Evolutionary conservation across 2,797 vertebrate species (phyloP).

Genomic region (Tympanoctomys barrerae): DNA sequence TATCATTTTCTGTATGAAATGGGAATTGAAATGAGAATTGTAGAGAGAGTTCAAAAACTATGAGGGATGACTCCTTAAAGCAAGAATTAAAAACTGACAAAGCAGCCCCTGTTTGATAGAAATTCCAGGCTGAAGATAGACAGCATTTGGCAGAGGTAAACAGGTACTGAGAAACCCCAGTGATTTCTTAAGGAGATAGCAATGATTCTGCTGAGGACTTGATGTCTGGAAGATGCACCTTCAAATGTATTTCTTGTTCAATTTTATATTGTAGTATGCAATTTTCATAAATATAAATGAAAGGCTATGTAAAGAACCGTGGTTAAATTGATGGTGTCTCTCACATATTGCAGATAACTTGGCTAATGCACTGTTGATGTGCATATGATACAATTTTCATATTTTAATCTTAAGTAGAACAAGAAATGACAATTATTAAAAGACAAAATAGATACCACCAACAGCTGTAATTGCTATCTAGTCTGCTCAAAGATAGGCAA

Average conservation of each 20-base stretch:
- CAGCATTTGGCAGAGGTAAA: conserved; percentile 82
- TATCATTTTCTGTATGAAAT: conserved; percentile 33
- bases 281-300: conserved; percentile 86
- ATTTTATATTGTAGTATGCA: conserved; percentile 79
- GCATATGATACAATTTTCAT: conserved; percentile 88
- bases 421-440: conserved; percentile 91
- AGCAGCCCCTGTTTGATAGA: conserved; percentile 59
- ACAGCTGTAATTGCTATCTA: conserved; percentile 89
- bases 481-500: conserved; percentile 85
- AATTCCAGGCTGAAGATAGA: conserved; percentile 53
- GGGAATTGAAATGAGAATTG: not conserved
- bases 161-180: conserved; percentile 76
- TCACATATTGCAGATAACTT: conserved; percentile 84
- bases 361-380: conserved; percentile 81
- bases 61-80: conserved; percentile 36
- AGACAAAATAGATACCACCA: conserved; percentile 90
- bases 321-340: conserved; percentile 81
- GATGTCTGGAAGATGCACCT: conserved; percentile 75
- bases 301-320: conserved; percentile 54
- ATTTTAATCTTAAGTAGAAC: conserved; percentile 91
- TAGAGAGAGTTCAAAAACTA: not conserved
- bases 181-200: conserved; percentile 76
- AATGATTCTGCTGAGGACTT: conserved; percentile 73
- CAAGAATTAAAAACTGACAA: conserved; percentile 59
- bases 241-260: conserved; percentile 73